Evolutionary conservation across 1,140 invertebrate species (phyloP), one percentile per base, ranked within the genome.

Genomic region (Lerema accius): DNA sequence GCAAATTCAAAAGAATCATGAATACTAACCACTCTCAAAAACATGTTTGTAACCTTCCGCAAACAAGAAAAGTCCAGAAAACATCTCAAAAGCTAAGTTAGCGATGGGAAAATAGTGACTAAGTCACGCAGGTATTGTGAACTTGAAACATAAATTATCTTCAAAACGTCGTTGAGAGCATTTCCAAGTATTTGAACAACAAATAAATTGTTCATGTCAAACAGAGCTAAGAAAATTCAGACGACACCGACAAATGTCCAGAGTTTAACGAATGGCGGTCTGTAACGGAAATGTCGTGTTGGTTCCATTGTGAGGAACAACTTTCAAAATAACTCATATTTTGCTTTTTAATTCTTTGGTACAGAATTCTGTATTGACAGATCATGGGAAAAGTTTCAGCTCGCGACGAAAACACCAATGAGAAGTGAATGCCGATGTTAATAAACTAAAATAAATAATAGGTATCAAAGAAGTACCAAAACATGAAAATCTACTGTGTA

Each of bases 151-250:
- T 59, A 59, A 59, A 48, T 59, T 49, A 48, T 39, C 43, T 59
- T 39, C 45, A 37, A 58, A 45, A 58, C 55, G 58, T 60, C 56
- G 56, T 48, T 37, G 55, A 59, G 55, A 59, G 42, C 43, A 46
- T 59, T 59, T 59, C 56, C 56, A 60, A 63, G 62, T 70, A 65
- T 70, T 70, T 70, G 67, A 63, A 66, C 51, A 55, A 63, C 67
- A 73, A 73, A 73, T 64, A 69, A 39, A 72, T 66, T 61, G 61
- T 67, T 49, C 56, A 65, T 48, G 56, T 61, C 62, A 59, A 65
- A 61, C 40, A 60, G 40, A 59, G 66, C 39, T 60, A 66, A 69
- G 51, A 58, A 59, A 49, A 63, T 60, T 66, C 49, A 66, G 51
- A 58, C 48, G 62, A 43, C 42, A 40, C 37, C 45, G 17, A 59